Percentiles rank a stretch among this genome's conserved stretches.
Evolutionary conservation across 2,888 invertebrate species (phyloP).

Genomic region (Incurvaria masculella): DNA sequence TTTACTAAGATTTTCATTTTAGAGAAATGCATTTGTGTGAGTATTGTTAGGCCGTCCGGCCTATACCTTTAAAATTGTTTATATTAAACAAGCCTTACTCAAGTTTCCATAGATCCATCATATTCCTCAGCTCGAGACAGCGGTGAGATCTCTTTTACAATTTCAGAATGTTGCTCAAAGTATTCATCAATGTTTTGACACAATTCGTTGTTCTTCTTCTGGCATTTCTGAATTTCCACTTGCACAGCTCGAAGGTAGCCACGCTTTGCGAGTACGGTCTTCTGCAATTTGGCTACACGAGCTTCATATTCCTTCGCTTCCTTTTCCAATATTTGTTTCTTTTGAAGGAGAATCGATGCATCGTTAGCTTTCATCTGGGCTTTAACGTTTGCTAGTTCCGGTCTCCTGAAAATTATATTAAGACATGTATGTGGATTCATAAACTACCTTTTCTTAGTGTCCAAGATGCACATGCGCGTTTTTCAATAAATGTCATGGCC

Average conservation of each 20-base stretch:
- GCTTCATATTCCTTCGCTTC: conserved; percentile 41
- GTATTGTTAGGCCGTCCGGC: no score
- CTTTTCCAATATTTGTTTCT: conserved; percentile 34
- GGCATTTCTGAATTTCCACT: conserved; percentile 43
- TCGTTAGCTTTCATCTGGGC: conserved; percentile 38
- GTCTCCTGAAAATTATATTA: conserved; percentile 33
- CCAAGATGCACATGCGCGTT: background rate
- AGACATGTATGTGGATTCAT: background rate
- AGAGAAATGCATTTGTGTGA: no score
- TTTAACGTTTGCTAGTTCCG: conserved; percentile 37
- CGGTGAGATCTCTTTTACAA: no score
- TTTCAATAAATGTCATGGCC: background rate
- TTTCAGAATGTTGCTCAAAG: conserved; percentile 30
- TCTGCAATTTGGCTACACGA: conserved; percentile 35
- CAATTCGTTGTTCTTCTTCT: conserved; percentile 41
- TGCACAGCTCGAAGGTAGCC: conserved; percentile 41
- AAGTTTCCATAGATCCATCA: no score
- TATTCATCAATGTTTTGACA: conserved; percentile 31
- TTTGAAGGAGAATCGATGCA: conserved; percentile 35
- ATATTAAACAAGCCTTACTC: no score
- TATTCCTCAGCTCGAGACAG: no score
- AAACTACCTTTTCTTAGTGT: no score
- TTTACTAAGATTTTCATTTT: no score
- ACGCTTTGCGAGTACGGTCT: conserved; percentile 36
- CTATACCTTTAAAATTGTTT: no score